Percentiles rank a stretch among this genome's conserved stretches.
Conservation (phyloP, 2,888 invertebrate genomes). For the Tubulanus polymorphus region DNA sequence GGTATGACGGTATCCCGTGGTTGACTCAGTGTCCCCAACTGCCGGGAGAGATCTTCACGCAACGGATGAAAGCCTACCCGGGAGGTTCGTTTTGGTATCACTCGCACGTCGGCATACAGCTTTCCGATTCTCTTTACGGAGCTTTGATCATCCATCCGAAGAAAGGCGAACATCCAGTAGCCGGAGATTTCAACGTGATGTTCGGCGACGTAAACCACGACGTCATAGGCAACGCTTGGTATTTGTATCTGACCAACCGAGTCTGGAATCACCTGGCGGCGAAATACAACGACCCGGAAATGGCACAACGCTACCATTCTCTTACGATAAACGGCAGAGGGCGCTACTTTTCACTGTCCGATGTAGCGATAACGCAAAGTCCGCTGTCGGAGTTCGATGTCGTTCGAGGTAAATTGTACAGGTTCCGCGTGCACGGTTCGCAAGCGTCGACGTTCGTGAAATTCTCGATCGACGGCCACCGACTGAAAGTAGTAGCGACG, state of each 20-base stretch:
- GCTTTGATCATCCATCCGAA: constrained; percentile 37
- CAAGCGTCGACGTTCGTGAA: constrained; percentile 24
- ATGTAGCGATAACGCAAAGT: constrained; percentile 17
- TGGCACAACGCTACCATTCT: constrained; percentile 23
- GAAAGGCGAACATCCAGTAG: not conserved
- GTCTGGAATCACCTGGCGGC: no score
- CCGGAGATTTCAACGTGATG: no score
- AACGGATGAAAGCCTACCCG: constrained; percentile 30
- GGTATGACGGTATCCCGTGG: constrained; percentile 37
- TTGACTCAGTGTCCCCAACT: constrained; percentile 42
- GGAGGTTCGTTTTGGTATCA: constrained; percentile 36
- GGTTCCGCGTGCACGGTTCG: constrained; percentile 29
- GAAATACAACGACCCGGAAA: no score
- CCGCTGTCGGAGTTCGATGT: constrained; percentile 24
- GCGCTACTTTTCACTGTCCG: constrained; percentile 17
- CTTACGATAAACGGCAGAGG: constrained; percentile 34
- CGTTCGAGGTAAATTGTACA: not conserved
- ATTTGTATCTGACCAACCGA: no score
- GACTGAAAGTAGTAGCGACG: constrained; percentile 23
- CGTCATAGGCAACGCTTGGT: no score
- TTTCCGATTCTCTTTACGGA: constrained; percentile 36
- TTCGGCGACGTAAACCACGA: constrained; percentile 34
- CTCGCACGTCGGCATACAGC: constrained; percentile 30
- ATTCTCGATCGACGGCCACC: constrained; percentile 27
- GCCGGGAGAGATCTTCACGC: constrained; percentile 35